Evolutionary conservation across 2,113 vertebrate genomes (phyloP), one percentile per base, ranked within the genome.

Genomic region (Scatophagus argus): DNA sequence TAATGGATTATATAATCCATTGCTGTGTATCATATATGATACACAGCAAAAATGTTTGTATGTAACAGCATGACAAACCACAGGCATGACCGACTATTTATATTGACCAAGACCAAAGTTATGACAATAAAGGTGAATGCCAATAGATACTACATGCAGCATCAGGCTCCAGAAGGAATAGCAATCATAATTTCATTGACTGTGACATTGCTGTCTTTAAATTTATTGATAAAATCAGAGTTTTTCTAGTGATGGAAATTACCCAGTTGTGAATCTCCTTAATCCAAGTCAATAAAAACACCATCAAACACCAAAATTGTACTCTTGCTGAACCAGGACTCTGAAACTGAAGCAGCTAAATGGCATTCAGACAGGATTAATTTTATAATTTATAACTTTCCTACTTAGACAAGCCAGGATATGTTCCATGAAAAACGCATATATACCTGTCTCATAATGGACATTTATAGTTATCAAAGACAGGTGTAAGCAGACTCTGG

Each of bases 11-110:
- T n/a, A n/a, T n/a, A n/a, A n/a, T n/a, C n/a, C n/a, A n/a, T n/a
- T n/a, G n/a, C n/a, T n/a, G n/a, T n/a, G n/a, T n/a, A n/a, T 31
- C 17, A 58, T 64, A 32, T n/a, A 72, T 49, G 34, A 49, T 21
- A 21, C 19, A 23, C 5, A n/a, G 39, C 21, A 1, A 34, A 63
- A 0, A 2, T 23, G n/a, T 36, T 5, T 5, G 39, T 38, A 34
- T n/a, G n/a, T n/a, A n/a, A n/a, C n/a, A n/a, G n/a, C n/a, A n/a
- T n/a, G n/a, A n/a, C n/a, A n/a, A n/a, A n/a, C n/a, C n/a, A n/a
- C n/a, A n/a, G n/a, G n/a, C n/a, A n/a, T n/a, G n/a, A n/a, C n/a
- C n/a, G n/a, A n/a, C n/a, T n/a, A n/a, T n/a, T n/a, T n/a, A n/a
- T n/a, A n/a, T n/a, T n/a, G n/a, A n/a, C n/a, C 12, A 27, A n/a